Percentiles rank a stretch among this genome's conserved stretches.
phyloP scores from a whole-genome alignment of 2,888 invertebrate genomes.

The Lasioglossum villosulum region DNA sequence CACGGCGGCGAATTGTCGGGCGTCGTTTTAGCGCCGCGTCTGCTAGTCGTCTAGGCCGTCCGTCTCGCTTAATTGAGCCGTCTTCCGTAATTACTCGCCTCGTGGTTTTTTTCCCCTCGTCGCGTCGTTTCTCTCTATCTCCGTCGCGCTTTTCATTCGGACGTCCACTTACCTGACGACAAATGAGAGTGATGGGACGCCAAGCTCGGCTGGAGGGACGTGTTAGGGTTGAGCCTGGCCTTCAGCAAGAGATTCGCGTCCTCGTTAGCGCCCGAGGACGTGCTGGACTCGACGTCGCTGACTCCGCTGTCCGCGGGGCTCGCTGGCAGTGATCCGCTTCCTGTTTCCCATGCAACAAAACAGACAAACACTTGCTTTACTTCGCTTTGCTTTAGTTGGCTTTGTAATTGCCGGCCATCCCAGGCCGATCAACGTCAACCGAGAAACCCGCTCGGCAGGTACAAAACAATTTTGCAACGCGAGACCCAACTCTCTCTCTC shows the following conservation, averaged over 20 bases:
- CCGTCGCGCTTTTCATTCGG: background rate
- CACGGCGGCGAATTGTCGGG: background rate
- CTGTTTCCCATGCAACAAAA: conserved; percentile 71
- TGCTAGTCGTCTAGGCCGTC: background rate
- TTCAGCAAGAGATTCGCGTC: conserved; percentile 87
- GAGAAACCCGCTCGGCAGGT: background rate
- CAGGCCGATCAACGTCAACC: background rate
- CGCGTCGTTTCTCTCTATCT: background rate
- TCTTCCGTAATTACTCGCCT: background rate
- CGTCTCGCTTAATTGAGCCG: background rate
- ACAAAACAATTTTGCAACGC: conserved; percentile 11
- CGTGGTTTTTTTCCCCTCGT: background rate
- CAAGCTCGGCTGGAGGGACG: conserved; percentile 81
- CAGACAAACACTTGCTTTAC: conserved; percentile 43
- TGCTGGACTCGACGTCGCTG: conserved; percentile 98
- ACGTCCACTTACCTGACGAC: conserved; percentile 78
- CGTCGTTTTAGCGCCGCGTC: background rate
- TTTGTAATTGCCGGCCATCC: conserved; percentile 25
- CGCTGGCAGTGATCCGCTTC: conserved; percentile 95
- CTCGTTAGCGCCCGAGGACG: conserved; percentile 88
- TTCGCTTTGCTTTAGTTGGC: background rate
- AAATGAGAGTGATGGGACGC: conserved; percentile 83
- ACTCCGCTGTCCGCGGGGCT: conserved; percentile 99
- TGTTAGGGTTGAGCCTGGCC: conserved; percentile 92
- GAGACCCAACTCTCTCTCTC: too few relatives aligned